Evolutionary conservation across 2,888 invertebrate species (phyloP), one percentile per base, ranked within the genome.

Genomic region (Sminthurinus aureus): DNA sequence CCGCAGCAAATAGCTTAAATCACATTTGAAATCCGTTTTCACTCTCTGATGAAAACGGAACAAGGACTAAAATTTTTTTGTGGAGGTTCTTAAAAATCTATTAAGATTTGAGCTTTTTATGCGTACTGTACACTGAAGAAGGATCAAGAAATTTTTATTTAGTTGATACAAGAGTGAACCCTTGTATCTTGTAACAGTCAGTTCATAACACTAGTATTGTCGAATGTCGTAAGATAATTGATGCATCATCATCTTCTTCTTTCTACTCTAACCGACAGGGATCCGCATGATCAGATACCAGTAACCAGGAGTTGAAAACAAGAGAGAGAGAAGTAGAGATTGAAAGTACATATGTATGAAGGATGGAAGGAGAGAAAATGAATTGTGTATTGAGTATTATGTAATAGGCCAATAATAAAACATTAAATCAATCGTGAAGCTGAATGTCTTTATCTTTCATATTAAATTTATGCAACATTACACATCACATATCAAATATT

Each of bases 171-270:
- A 38, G 38, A 38, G 6, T 38, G 38, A 38, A 38, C 38, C 38
- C 38, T 38, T 38, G 38, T 38, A 38, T 38, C n/a, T n/a, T n/a
- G 77, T 11, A 20, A 77, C 51, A 77, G 58, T 4, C 3, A 51
- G 20, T n/a, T n/a, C 58, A 15, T 71, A 71, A 71, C 52, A 52
- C n/a, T 52, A 52, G 9, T 58, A 58, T 18, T 58, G 18, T 22
- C 74, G 18, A 74, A 50, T 26, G 38, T 81, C 24, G 26, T 15
- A 74, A 69, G 15, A 73, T 81, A 81, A 81, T 81, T 81, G 80
- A 81, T 81, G 80, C 80, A 81, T 81, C 80, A 81, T 81, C 80
- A 81, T 81, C 80, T 73, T 81, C 80, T 58, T 81, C 80, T 81
- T 73, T 73, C 73, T 81, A 81, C 80, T 13, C 22, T 20, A 73